Evolutionary conservation across 1,140 invertebrate genomes (phyloP).

Genomic region (Andricus grossulariae): DNA sequence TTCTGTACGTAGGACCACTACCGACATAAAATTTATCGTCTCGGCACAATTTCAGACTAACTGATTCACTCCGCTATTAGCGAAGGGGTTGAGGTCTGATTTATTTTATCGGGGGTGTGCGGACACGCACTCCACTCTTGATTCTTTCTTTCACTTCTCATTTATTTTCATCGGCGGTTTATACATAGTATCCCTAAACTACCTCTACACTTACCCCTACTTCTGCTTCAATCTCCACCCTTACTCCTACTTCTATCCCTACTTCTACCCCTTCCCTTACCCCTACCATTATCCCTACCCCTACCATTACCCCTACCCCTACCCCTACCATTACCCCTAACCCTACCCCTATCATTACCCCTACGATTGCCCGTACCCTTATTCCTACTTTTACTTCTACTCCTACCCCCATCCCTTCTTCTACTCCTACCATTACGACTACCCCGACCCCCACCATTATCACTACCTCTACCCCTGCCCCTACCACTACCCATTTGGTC

Average conservation of each 20-base stretch:
- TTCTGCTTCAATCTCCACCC: no score
- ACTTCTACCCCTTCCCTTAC: no score
- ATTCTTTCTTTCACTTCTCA: not conserved
- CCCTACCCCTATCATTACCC: no score
- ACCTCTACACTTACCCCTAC: no score
- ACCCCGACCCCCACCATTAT: conserved; percentile 43
- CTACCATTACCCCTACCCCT: no score
- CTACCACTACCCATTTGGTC: no score
- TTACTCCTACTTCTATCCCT: no score
- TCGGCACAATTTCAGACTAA: conserved; percentile 66
- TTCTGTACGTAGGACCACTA: conserved; percentile 44
- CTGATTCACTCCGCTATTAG: conserved; percentile 69
- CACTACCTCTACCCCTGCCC: no score
- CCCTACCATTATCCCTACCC: no score
- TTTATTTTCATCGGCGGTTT: not conserved
- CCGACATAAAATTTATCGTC: conserved; percentile 70
- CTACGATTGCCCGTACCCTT: no score
- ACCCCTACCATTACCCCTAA: no score
- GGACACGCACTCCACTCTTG: not conserved
- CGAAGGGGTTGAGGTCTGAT: conserved; percentile 61
- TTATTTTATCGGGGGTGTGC: conserved; percentile 61
- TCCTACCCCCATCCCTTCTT: conserved; percentile 47
- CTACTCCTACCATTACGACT: not conserved
- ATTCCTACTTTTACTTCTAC: conserved; percentile 23
- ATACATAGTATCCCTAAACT: no score